A percentile compares a stretch with the other conserved stretches of the same genome.
phyloP scores from a whole-genome alignment of 2,888 invertebrate genomes.

The Catocala sponsa region DNA sequence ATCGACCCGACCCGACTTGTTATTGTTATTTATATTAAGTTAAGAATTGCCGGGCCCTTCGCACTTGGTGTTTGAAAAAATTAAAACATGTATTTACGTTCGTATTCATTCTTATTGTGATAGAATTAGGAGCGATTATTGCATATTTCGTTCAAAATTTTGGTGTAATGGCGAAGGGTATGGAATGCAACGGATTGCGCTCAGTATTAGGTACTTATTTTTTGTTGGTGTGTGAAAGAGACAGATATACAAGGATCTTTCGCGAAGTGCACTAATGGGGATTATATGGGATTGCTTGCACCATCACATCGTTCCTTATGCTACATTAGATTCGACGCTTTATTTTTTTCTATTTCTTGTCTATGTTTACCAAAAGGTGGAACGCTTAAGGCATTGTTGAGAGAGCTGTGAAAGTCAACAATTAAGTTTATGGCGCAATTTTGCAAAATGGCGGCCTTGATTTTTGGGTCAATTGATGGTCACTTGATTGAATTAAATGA shows the following conservation, averaged over 20 bases:
- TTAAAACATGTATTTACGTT: conserved; percentile 32
- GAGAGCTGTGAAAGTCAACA: conserved; percentile 45
- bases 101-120: conserved; percentile 58
- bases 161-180: conserved; percentile 71
- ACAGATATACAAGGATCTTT: conserved; percentile 69
- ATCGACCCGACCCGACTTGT: conserved; percentile 74
- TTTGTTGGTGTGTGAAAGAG: conserved; percentile 81
- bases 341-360: conserved; percentile 50
- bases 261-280: conserved; percentile 84
- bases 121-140: conserved; percentile 32
- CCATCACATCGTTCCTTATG: conserved; percentile 66
- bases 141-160: conserved; percentile 44
- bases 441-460: conserved; percentile 44
- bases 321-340: conserved; percentile 58
- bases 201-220: conserved; percentile 82
- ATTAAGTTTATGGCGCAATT: conserved; percentile 44
- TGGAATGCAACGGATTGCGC: conserved; percentile 85
- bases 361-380: conserved; percentile 45
- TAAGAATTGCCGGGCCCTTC: conserved; percentile 82
- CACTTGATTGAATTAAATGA: conserved; percentile 23
- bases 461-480: conserved; percentile 46
- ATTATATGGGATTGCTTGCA: conserved; percentile 77
- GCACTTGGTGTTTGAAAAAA: conserved; percentile 73
- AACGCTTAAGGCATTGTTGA: conserved; percentile 42
- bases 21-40: conserved; percentile 86